A percentile compares a stretch with the other conserved stretches of the same genome.
phyloP scores from a whole-genome alignment of 2,888 invertebrate species.

The Drosophila kambysellisi region DNA sequence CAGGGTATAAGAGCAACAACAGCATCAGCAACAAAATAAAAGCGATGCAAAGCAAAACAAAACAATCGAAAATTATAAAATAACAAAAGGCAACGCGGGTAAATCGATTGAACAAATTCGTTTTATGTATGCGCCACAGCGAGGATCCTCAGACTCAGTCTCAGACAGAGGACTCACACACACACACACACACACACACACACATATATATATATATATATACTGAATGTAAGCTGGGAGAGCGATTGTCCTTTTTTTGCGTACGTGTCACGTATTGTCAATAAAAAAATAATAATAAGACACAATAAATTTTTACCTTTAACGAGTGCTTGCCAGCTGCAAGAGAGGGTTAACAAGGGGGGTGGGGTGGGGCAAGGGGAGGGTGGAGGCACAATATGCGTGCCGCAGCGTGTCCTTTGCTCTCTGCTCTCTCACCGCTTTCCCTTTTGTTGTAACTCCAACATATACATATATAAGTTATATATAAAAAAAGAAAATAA shows the following conservation, averaged over 20 bases:
- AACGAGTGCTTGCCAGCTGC: constrained; percentile 53
- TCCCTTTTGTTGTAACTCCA: constrained; percentile 65
- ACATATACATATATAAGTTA: constrained; percentile 43
- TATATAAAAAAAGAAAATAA: constrained; percentile 66
- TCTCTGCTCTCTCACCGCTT: constrained; percentile 49
- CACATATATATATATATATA: constrained; percentile 19
- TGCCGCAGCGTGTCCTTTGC: constrained; percentile 32
- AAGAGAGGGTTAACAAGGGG: constrained; percentile 15
- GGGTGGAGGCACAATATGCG: constrained; percentile 49
- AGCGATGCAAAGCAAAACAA: constrained; percentile 63
- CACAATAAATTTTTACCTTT: constrained; percentile 83
- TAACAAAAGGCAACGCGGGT: constrained; percentile 66
- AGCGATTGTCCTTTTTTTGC: constrained; percentile 62
- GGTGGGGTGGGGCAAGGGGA: constrained; percentile 3
- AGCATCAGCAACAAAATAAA: constrained; percentile 22
- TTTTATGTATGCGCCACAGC: constrained; percentile 61
- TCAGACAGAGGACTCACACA: constrained; percentile 2
- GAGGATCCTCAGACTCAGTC: constrained; percentile 55
- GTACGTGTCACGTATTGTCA: constrained; percentile 83
- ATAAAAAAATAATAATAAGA: constrained; percentile 84
- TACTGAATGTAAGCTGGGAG: constrained; percentile 12
- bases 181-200: constrained; percentile 15
- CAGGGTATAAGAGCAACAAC: constrained; percentile 29
- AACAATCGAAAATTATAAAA: constrained; percentile 80
- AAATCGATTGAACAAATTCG: constrained; percentile 74